Percentiles rank a stretch among this genome's conserved stretches.
Evolutionary conservation across 2,797 vertebrate genomes (phyloP).

Genomic region (Sitta carolinensis): DNA sequence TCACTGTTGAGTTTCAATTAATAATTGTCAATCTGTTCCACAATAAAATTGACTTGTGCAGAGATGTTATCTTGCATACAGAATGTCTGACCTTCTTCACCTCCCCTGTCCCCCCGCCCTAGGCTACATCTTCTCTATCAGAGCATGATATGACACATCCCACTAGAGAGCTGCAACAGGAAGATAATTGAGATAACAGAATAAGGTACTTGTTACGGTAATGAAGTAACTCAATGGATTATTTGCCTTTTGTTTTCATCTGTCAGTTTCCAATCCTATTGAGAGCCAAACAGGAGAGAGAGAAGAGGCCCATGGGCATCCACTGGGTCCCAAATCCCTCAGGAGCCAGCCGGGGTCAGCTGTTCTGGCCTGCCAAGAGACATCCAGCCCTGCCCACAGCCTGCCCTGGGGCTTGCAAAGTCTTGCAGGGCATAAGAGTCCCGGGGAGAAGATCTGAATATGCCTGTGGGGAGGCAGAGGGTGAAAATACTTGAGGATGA

Average conservation of each 20-base stretch:
- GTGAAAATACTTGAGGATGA: not conserved
- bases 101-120: not conserved
- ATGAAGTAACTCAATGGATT: not conserved
- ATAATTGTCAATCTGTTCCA: not conserved
- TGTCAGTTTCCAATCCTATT: not conserved
- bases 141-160: not conserved
- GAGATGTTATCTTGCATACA: not conserved
- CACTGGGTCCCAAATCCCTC: fast-evolving
- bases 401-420: not conserved
- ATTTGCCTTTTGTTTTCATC: not conserved
- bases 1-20: not conserved
- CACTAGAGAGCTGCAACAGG: not conserved
- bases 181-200: not conserved
- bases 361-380: not conserved
- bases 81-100: not conserved
- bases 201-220: not conserved
- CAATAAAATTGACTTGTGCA: not conserved
- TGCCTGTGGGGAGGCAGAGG: not conserved
- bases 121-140: constrained; percentile 13
- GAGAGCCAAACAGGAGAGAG: not conserved
- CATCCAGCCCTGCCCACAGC: not conserved
- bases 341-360: not conserved
- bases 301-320: not conserved
- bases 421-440: fast-evolving
- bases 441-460: not conserved